phyloP scores from a whole-genome alignment of 1,140 invertebrate genomes.

The Hirudo medicinalis region DNA sequence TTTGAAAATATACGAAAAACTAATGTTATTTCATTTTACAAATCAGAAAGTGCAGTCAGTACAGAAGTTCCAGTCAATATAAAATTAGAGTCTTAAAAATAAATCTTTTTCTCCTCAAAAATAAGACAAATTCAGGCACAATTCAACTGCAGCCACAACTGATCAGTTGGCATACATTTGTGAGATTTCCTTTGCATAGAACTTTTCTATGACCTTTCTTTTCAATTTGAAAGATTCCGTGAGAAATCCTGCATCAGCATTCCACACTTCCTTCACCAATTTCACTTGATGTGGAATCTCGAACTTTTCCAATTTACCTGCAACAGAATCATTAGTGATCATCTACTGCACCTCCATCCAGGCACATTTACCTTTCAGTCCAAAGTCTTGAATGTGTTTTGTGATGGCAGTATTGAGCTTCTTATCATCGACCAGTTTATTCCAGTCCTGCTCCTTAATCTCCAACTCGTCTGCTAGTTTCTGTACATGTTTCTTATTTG shows the following conservation, averaged over 20 bases:
- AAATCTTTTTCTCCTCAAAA: too few species aligned
- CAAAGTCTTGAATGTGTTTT: slow-evolving; percentile 30
- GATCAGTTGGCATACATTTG: slow-evolving; percentile 58
- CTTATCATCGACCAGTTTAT: slow-evolving; percentile 29
- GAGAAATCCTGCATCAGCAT: slow-evolving; percentile 80
- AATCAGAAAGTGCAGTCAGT: too few species aligned
- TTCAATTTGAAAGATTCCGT: slow-evolving; percentile 95
- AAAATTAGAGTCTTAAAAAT: too few species aligned
- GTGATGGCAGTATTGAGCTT: slow-evolving; percentile 27
- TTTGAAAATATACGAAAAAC: too few species aligned
- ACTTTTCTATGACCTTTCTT: slow-evolving; percentile 81
- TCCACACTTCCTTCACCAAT: slow-evolving; percentile 79
- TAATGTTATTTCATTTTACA: too few species aligned
- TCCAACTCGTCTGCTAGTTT: slow-evolving; percentile 30
- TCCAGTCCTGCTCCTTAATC: slow-evolving; percentile 25
- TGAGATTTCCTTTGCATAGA: slow-evolving; percentile 76
- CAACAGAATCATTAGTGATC: slow-evolving; percentile 15
- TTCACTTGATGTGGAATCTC: slow-evolving; percentile 83
- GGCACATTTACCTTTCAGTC: slow-evolving; percentile 22
- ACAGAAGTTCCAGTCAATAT: too few species aligned
- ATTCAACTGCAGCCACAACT: too few species aligned
- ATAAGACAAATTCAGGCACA: too few species aligned
- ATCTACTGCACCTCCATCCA: neutral
- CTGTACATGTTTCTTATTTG: slow-evolving; percentile 49
- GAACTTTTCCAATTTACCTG: slow-evolving; percentile 54